Evolutionary conservation across 2,113 vertebrate genomes (phyloP).

Genomic region (Phainopepla nitens): DNA sequence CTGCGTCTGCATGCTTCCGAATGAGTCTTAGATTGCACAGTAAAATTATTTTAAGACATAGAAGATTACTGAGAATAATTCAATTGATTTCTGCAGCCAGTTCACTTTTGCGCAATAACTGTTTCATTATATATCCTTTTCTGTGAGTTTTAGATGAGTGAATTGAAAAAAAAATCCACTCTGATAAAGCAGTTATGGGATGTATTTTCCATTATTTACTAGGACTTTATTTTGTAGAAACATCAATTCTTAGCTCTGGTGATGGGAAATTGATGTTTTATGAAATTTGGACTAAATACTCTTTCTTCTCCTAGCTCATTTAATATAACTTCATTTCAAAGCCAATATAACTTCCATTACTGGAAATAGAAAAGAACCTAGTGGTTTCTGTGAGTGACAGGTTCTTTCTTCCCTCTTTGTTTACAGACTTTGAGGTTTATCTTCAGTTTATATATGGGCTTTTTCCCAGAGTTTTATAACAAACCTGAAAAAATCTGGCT

Average conservation of each 20-base stretch:
- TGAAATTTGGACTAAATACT: neutral
- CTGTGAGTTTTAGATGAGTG: neutral
- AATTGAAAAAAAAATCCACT: neutral
- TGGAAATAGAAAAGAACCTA: neutral
- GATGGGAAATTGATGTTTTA: neutral
- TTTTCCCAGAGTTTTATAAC: neutral
- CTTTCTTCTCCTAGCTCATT: neutral
- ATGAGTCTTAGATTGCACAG: neutral
- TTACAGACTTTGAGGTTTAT: neutral
- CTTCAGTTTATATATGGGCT: neutral
- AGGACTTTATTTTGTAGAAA: neutral
- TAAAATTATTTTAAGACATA: neutral
- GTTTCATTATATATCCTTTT: neutral
- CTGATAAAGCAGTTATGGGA: neutral
- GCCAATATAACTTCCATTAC: neutral
- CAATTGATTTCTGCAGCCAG: neutral
- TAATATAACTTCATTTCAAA: neutral
- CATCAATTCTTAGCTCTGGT: neutral
- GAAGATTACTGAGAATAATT: neutral
- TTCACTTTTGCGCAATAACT: neutral
- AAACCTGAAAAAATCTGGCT: neutral
- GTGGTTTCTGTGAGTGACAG: neutral
- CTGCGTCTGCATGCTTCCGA: neutral
- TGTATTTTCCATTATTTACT: neutral
- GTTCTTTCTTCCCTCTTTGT: neutral